Percentiles rank a stretch among this genome's conserved stretches.
phyloP scores from a whole-genome alignment of 2,888 invertebrate genomes.

The Bugula neritina region DNA sequence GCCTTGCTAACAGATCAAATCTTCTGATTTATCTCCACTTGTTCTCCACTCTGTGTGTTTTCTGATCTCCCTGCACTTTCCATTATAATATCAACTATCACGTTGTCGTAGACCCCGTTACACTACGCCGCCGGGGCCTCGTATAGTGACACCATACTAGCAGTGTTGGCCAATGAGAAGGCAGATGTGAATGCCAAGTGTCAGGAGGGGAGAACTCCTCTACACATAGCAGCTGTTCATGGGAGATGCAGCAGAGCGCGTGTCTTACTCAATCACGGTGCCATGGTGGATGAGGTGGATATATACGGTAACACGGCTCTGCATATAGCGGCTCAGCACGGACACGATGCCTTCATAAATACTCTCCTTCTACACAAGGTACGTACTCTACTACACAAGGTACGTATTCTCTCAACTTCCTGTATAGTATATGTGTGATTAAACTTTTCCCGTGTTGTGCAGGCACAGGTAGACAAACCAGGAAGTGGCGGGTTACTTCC shows the following conservation, averaged over 20 bases:
- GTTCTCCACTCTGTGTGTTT: too few species aligned
- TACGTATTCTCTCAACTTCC: too few species aligned
- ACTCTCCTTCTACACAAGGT: slow-evolving; percentile 57
- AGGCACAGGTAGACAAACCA: slow-evolving; percentile 31
- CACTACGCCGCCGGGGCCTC: slow-evolving; percentile 61
- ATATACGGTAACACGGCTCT: slow-evolving; percentile 61
- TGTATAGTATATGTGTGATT: too few species aligned
- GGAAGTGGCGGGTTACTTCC: slow-evolving; percentile 58
- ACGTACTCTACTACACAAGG: slow-evolving; percentile 53
- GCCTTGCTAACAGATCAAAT: too few species aligned
- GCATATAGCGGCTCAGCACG: slow-evolving; percentile 63
- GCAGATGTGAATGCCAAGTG: slow-evolving; percentile 58
- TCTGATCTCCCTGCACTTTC: too few species aligned
- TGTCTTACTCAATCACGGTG: slow-evolving; percentile 60
- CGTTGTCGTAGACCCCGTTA: slow-evolving; percentile 59
- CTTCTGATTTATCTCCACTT: too few species aligned
- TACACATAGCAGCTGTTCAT: slow-evolving; percentile 65
- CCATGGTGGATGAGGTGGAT: slow-evolving; percentile 59
- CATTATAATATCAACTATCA: too few species aligned
- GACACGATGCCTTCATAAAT: slow-evolving; percentile 59
- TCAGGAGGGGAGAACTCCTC: slow-evolving; percentile 60
- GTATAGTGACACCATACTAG: slow-evolving; percentile 61
- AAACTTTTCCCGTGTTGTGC: too few species aligned
- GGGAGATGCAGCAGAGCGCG: slow-evolving; percentile 63
- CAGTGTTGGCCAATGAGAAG: slow-evolving; percentile 58